Conservation (phyloP, 2,113 vertebrate genomes). For the Callipepla californica region DNA sequence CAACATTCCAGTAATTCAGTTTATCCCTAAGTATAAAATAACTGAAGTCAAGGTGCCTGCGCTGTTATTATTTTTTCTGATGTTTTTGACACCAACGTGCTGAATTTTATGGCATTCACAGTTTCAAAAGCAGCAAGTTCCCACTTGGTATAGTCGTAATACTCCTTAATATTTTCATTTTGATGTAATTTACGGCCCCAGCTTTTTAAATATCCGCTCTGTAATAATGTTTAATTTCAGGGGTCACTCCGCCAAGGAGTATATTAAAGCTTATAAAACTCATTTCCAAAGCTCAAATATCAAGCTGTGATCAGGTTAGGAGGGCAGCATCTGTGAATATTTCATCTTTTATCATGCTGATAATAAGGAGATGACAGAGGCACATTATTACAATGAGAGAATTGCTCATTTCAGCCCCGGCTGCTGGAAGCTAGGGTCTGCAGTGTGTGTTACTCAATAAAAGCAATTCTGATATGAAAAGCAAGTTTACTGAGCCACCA, state of each 20-base stretch:
- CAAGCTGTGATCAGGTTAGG: constrained; percentile 99
- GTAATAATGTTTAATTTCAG: constrained; percentile 99
- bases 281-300: constrained; percentile 99
- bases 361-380: constrained; percentile 99
- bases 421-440: constrained; percentile 92
- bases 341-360: constrained; percentile 99
- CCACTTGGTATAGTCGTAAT: constrained; percentile 97
- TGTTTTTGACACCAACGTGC: constrained; percentile 88
- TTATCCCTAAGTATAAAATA: constrained; percentile 90
- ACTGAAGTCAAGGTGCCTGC: constrained; percentile 84
- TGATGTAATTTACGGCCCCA: constrained; percentile 99
- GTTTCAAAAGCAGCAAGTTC: constrained; percentile 81
- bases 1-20: constrained; percentile 88
- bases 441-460: constrained; percentile 93
- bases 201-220: constrained; percentile 99
- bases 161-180: constrained; percentile 99
- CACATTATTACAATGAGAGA: constrained; percentile 99
- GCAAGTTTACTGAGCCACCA: constrained; percentile 94
- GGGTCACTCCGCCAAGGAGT: constrained; percentile 99
- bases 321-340: constrained; percentile 99
- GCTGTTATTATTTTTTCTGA: constrained; percentile 93
- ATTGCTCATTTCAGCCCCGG: constrained; percentile 98
- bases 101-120: constrained; percentile 79
- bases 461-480: constrained; percentile 96
- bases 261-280: constrained; percentile 99